phyloP scores from a whole-genome alignment of 2,797 vertebrate genomes.

The Mareca strepera region DNA sequence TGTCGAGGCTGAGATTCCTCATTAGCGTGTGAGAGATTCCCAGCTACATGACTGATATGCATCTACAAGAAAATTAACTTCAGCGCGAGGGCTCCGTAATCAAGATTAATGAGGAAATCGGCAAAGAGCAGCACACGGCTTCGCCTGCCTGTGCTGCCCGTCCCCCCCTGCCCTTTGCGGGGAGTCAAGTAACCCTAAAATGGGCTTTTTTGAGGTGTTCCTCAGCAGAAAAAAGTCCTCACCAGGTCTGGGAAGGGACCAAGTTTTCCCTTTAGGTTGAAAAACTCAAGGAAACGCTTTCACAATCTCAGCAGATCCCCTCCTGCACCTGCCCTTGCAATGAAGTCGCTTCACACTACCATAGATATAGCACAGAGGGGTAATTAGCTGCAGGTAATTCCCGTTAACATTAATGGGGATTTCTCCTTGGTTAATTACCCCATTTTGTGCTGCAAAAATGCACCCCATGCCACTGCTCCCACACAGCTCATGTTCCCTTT shows the following conservation, averaged over 20 bases:
- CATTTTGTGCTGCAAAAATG: background rate
- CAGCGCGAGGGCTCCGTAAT: slow-evolving; percentile 47
- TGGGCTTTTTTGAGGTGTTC: background rate
- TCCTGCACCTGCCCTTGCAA: background rate
- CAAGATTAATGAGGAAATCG: slow-evolving; percentile 56
- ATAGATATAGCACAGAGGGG: rapidly evolving
- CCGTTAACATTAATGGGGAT: background rate
- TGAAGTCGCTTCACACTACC: background rate
- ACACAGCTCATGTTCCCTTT: background rate
- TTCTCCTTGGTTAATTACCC: background rate
- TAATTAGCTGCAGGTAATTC: background rate
- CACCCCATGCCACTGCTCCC: rapidly evolving
- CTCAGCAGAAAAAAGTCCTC: rapidly evolving
- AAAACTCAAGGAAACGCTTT: rapidly evolving
- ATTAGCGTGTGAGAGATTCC: slow-evolving; percentile 59
- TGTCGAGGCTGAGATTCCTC: slow-evolving; percentile 56
- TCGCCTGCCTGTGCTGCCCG: background rate
- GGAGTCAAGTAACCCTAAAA: background rate
- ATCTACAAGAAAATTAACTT: slow-evolving; percentile 71
- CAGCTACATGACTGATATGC: slow-evolving; percentile 56
- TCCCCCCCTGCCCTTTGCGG: background rate
- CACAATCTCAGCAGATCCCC: background rate
- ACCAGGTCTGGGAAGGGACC: background rate
- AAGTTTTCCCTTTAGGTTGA: background rate
- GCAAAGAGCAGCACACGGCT: background rate